Evolutionary conservation across 2,797 vertebrate species (phyloP).

Genomic region (Argya squamiceps): DNA sequence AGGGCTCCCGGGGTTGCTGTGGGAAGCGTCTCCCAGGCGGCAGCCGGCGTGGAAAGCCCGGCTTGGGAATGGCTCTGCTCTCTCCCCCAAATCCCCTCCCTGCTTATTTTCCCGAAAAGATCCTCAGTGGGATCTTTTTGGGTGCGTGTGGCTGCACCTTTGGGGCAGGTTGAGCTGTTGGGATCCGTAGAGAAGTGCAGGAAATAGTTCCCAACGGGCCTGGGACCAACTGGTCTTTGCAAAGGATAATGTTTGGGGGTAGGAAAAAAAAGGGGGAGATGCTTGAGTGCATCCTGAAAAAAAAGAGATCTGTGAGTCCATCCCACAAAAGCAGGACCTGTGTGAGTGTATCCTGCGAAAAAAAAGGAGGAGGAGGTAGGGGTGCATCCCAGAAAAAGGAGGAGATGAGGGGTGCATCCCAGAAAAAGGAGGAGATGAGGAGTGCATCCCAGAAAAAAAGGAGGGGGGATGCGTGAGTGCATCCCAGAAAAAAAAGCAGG

Average conservation of each 20-base stretch:
- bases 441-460: neutral
- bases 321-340: neutral
- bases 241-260: neutral
- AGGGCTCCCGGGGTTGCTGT: neutral
- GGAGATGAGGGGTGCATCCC: neutral
- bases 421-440: neutral
- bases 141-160: rapidly evolving
- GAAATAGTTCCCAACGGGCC: neutral
- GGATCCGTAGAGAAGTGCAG: rapidly evolving
- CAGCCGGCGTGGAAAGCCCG: neutral
- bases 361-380: neutral
- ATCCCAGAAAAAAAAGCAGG: neutral
- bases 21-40: neutral
- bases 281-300: neutral
- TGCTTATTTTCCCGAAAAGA: rapidly evolving
- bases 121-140: rapidly evolving
- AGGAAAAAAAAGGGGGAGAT: neutral
- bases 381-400: neutral
- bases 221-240: neutral
- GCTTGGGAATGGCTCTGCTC: neutral
- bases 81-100: neutral
- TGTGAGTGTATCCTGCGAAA: neutral
- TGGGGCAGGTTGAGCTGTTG: neutral
- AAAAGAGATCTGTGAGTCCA: neutral
- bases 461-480: neutral